Percentiles rank a stretch among this genome's conserved stretches.
Evolutionary conservation across 2,113 vertebrate species (phyloP).

Genomic region (Microtus richardsoni): DNA sequence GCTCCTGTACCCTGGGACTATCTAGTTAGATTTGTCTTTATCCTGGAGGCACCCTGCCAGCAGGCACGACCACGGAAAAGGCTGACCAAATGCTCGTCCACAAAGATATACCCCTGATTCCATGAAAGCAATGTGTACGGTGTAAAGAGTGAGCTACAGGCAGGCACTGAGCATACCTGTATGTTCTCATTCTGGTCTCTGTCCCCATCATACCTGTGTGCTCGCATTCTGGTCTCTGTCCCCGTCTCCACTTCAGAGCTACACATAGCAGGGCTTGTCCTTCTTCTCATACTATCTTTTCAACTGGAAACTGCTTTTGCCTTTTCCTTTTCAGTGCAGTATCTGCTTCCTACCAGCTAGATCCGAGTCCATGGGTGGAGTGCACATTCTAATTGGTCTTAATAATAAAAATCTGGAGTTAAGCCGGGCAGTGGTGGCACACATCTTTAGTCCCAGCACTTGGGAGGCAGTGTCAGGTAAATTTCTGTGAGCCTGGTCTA

Average conservation of each 20-base stretch:
- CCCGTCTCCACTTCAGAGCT: not conserved
- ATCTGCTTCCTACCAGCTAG: not conserved
- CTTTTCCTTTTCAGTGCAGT: not conserved
- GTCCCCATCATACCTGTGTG: too few species aligned
- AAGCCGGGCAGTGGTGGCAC: too few species aligned
- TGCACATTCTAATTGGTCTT: too few species aligned
- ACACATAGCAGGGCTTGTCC: too few species aligned
- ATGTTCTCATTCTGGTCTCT: not conserved
- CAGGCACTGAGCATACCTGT: not conserved
- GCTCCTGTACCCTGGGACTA: not conserved
- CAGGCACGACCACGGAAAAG: not conserved
- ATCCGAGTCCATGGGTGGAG: too few species aligned
- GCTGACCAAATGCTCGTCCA: not conserved
- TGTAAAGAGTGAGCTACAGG: not conserved
- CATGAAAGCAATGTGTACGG: not conserved
- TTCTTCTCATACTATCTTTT: not conserved
- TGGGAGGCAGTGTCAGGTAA: too few species aligned
- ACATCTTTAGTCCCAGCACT: too few species aligned
- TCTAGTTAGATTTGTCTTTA: too few species aligned
- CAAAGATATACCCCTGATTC: not conserved
- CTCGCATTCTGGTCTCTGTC: not conserved
- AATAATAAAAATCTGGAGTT: too few species aligned
- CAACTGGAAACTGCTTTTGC: not conserved
- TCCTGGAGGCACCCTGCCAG: not conserved
- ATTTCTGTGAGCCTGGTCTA: too few species aligned